Evolutionary conservation across 2,113 vertebrate genomes (phyloP), one percentile per base, ranked within the genome.

Genomic region (Bubalus kerabau): DNA sequence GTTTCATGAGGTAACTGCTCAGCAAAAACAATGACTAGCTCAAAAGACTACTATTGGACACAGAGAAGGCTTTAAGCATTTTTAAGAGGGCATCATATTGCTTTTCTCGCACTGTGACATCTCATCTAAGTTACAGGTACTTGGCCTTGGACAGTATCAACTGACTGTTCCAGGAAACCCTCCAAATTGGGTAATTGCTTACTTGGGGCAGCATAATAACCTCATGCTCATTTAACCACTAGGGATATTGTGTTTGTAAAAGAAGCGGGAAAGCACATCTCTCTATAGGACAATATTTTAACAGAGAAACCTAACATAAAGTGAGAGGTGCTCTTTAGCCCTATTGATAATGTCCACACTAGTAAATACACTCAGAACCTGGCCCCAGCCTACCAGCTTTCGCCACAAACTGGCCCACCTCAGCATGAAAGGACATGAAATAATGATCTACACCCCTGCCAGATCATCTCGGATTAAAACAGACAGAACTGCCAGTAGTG

Each of bases 171-270:
- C 94, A 95, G 96, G 93, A 97, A 98, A 96, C 56, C 57, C 93
- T 98, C 98, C 97, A 97, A 98, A 96, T 82, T 97, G 91, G 94
- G 86, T 96, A 97, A 93, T 57, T 97, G 96, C 94, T 96, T 97
- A 93, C 96, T 97, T 94, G 78, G 85, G 91, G 71, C 52, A 74
- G 76, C 56, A 93, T 74, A 95, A 97, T 91, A 94, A 92, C 82
- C 62, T 81, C 87, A 96, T 76, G 94, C 46, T 96, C 96, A 97
- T 96, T 94, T 95, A 97, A 92, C 94, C 92, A 90, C 93, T 30
- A 90, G 62, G 92, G 94, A 93, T 46, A 90, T 46, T 96, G 81
- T 88, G 91, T 96, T 91, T 86, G 57, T 89, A 56, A 74, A 96
- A 81, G 76, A 84, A 94, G 88, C 94, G 94, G 74, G 60, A 93